Evolutionary conservation across 1,140 invertebrate species (phyloP), one percentile per base, ranked within the genome.

Genomic region (Ips typographus): DNA sequence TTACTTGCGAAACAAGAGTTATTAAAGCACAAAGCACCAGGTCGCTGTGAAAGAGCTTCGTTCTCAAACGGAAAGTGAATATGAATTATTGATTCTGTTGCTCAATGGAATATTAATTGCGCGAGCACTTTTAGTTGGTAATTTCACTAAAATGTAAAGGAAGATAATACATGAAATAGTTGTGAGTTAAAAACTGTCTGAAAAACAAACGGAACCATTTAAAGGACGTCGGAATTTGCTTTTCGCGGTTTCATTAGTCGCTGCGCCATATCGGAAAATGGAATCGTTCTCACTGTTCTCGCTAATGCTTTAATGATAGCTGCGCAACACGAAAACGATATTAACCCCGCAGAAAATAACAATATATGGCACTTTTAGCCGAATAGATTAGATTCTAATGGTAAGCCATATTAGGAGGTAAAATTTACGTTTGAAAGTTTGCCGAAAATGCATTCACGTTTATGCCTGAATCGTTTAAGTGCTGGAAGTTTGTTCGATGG

Each of bases 371-470:
- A 68, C 57, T 68, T 68, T 68, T 53, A 59, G 65, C 40, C 57
- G 65, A 68, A 68, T 68, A 68, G 56, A 68, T 68, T 68, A 68
- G 56, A 40, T 68, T 68, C 65, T 68, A 68, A 68, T 68, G 65
- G 56, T 40, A 38, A 60, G 47, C 65, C 44, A 60, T 68, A 68
- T 68, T 68, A 68, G 38, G 56, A 68, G 53, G 59, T 59, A 53
- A 22, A 66, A 66, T 66, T 58, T 66, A 66, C 55, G 64, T 66
- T 56, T 65, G 7, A 42, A 66, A 59, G 55, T 65, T 44, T 37
- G 36, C 40, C 59, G 43, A 61, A 39, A 61, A 38, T 39, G 59
- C 38, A 47, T 41, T 55, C 40, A 36, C 57, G 7, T 4, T 59
- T 55, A 55, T 22, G 37, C 53, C 53, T n/a, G 53, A 55, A 59